These are phyloP conservation scores for Scaptomyza caliginosa DNA, from an alignment of 2,888 invertebrate genomes.

Conservation along the genomic window DNA sequence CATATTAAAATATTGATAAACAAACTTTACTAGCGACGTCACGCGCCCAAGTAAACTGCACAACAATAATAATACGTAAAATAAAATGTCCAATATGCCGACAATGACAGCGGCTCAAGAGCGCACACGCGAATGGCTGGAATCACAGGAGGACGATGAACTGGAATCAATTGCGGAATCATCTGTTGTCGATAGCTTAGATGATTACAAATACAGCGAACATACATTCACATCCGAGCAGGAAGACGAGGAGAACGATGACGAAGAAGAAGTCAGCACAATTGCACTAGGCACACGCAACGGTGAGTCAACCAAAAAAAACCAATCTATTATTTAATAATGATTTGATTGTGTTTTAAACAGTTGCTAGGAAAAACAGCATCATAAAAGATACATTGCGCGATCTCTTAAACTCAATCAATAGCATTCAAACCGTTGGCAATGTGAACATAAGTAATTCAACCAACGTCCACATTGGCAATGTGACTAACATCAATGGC, in stretches of 20 bases:
- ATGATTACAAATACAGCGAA: constrained; percentile 63
- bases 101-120: constrained; percentile 45
- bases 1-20: constrained; percentile 59
- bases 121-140: constrained; percentile 63
- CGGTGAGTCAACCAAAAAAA: constrained; percentile 33
- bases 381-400: constrained; percentile 73
- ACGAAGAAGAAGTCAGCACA: constrained; percentile 58
- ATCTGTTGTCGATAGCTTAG: constrained; percentile 72
- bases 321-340: not conserved
- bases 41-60: constrained; percentile 13
- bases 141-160: constrained; percentile 48
- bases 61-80: not conserved
- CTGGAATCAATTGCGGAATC: constrained; percentile 72
- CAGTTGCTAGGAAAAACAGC: constrained; percentile 31
- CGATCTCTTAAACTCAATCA: constrained; percentile 77
- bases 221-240: constrained; percentile 39
- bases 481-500: constrained; percentile 85
- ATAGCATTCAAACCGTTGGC: constrained; percentile 80
- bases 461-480: constrained; percentile 84
- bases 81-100: constrained; percentile 47
- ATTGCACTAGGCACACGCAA: constrained; percentile 58
- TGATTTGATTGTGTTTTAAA: not conserved
- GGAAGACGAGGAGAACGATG: constrained; percentile 41
- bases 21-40: constrained; percentile 27
- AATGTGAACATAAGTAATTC: constrained; percentile 84